A percentile compares a stretch with the other conserved stretches of the same genome.
Conservation (phyloP, 2,888 invertebrate species). For the Polia nebulosa region DNA sequence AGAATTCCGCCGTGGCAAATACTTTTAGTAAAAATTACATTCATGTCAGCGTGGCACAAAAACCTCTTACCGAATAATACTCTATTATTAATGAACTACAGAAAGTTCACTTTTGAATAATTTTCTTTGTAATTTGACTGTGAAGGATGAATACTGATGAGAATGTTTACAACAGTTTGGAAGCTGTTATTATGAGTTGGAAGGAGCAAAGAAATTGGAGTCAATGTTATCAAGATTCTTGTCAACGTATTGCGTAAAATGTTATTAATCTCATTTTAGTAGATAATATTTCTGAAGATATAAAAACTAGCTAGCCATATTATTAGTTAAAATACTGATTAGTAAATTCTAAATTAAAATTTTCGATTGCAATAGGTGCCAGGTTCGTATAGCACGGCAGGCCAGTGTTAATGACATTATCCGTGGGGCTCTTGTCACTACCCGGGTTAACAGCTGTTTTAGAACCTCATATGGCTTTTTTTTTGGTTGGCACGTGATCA, state of each 20-base stretch:
- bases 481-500: too few relatives aligned
- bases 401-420: too few relatives aligned
- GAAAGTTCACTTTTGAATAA: neutral
- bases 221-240: too few relatives aligned
- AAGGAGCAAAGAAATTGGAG: neutral
- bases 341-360: too few relatives aligned
- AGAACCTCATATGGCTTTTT: too few relatives aligned
- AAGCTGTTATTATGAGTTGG: neutral
- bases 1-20: constrained; percentile 4
- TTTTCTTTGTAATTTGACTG: constrained; percentile 4
- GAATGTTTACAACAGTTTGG: neutral
- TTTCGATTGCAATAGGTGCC: too few relatives aligned
- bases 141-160: constrained; percentile 8
- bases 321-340: too few relatives aligned
- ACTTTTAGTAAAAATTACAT: neutral
- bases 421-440: too few relatives aligned
- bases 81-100: constrained; percentile 20
- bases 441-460: too few relatives aligned
- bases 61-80: constrained; percentile 16
- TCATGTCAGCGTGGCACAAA: neutral
- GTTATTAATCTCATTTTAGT: neutral
- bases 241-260: neutral
- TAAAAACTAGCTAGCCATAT: too few relatives aligned
- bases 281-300: too few relatives aligned
- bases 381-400: too few relatives aligned